Base-by-base conservation (phyloP, 1,140 invertebrate species). In the Bombus difficillimus region DNA sequence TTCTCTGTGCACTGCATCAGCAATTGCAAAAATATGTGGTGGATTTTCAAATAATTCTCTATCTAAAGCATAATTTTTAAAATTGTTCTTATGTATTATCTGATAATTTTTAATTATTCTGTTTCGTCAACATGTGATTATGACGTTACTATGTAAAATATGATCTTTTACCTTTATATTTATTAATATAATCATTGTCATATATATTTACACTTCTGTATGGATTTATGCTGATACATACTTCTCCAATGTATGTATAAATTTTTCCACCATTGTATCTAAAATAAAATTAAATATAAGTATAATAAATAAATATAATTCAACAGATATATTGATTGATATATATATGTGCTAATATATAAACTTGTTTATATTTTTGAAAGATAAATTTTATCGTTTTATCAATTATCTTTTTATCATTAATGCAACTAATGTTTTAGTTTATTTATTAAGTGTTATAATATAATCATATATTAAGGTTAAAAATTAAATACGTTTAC, bases 171-270 rank as follows among this genome's bases (percentile, higher is more conserved):
- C 97, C 98, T 97, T 98, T 98, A 94, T 99, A 99, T 95, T 98
- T 97, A 83, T 97, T 97, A 93, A 99, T 97, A 87, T 97, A 96
- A 81, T 97, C 97, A 59, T 96, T 95, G 75, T 97, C 98, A 95
- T 99, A 99, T 92, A 98, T 98, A 92, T 98, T 98, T 92, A 98
- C 96, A 71, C 95, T 97, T 92, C 97, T 96, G 95, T 99, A 99
- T 9, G 98, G 98, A 95, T 99, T 99, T 87, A 99, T 97, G 32
- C 98, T 98, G 43, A 99, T 97, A 92, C 98, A 97, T 88, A 99
- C 98, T 95, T 99, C 98, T 77, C 98, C 98, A 91, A 99, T 99
- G 94, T 99, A 99, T 25, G 98, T 98, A 95, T 99, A 99, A 92
- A 99, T 98, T 93, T 97, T 97, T 73, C 98, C 98, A 92, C 97